Conservation (phyloP, 2,888 invertebrate genomes). For the Diarsia rubi region DNA sequence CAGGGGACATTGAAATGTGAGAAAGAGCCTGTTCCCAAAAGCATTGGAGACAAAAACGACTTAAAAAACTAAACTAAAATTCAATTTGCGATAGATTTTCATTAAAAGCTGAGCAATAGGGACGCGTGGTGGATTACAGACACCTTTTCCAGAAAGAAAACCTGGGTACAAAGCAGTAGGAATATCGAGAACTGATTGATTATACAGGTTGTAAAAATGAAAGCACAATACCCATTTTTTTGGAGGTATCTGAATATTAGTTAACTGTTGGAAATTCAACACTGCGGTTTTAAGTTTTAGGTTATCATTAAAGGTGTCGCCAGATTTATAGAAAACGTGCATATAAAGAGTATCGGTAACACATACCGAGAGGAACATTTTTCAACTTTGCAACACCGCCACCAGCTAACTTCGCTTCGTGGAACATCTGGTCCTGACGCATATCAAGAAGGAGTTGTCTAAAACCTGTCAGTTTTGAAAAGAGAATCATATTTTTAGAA, state of each 20-base stretch:
- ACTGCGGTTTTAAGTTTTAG: too few relatives aligned
- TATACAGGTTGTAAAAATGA: not conserved
- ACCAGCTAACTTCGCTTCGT: constrained; percentile 14
- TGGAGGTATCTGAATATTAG: too few relatives aligned
- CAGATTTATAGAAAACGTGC: constrained; percentile 1
- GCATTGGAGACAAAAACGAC: not conserved
- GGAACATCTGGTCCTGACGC: constrained; percentile 56
- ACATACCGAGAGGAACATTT: constrained; percentile 29
- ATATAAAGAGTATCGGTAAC: constrained; percentile 7
- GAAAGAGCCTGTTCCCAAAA: not conserved
- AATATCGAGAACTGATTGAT: not conserved
- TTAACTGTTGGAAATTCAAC: too few relatives aligned
- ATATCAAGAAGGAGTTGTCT: constrained; percentile 28
- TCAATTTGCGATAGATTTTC: not conserved
- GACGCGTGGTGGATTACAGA: not conserved
- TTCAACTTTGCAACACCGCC: constrained; percentile 19
- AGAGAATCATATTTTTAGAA: constrained; percentile 33
- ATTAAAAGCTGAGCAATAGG: not conserved
- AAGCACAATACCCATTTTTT: too few relatives aligned
- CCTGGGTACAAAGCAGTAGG: not conserved
- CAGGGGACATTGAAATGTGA: not conserved
- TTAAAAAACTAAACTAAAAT: not conserved
- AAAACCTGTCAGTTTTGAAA: constrained; percentile 35
- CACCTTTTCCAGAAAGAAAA: not conserved
- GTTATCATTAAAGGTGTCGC: not conserved